Percentiles rank a stretch among this genome's conserved stretches.
These are phyloP conservation scores for Phortica okadai DNA, from an alignment of 2,888 invertebrate species.

Conservation along the genomic window DNA sequence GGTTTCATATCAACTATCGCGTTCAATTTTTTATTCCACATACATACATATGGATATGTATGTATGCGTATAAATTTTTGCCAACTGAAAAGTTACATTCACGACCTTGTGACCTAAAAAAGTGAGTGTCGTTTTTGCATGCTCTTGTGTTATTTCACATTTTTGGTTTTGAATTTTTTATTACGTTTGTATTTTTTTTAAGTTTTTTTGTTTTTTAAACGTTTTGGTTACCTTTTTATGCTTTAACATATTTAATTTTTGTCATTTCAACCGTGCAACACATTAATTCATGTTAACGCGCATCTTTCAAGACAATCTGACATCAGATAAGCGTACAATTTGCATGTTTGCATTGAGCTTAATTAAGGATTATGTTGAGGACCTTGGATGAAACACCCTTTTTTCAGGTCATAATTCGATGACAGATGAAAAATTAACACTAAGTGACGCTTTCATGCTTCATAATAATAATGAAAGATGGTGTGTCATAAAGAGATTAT, in stretches of 20 bases:
- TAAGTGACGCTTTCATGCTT: too few species aligned
- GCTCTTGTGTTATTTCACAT: background rate
- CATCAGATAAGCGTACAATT: slow-evolving; percentile 27
- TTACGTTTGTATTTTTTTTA: slow-evolving; percentile 23
- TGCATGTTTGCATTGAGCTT: slow-evolving; percentile 19
- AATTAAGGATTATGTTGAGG: slow-evolving; percentile 50
- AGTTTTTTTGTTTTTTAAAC: slow-evolving; percentile 5
- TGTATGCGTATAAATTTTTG: background rate
- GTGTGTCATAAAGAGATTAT: too few species aligned
- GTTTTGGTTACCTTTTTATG: slow-evolving; percentile 12
- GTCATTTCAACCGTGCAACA: slow-evolving; percentile 46
- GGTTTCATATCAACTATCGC: slow-evolving; percentile 17
- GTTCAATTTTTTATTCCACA: background rate
- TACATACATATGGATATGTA: background rate
- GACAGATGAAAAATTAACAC: too few species aligned
- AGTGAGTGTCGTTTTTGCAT: slow-evolving; percentile 21
- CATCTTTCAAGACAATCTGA: background rate
- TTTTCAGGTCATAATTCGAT: background rate
- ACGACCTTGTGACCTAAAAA: slow-evolving; percentile 60
- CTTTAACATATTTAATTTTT: slow-evolving; percentile 35
- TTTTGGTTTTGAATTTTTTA: slow-evolving; percentile 6
- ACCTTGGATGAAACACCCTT: slow-evolving; percentile 15
- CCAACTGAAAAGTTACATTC: slow-evolving; percentile 23
- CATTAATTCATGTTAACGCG: slow-evolving; percentile 44
- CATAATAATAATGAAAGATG: too few species aligned